Base-by-base conservation (phyloP, 2,888 invertebrate species). In the Chironomus riparius region DNA sequence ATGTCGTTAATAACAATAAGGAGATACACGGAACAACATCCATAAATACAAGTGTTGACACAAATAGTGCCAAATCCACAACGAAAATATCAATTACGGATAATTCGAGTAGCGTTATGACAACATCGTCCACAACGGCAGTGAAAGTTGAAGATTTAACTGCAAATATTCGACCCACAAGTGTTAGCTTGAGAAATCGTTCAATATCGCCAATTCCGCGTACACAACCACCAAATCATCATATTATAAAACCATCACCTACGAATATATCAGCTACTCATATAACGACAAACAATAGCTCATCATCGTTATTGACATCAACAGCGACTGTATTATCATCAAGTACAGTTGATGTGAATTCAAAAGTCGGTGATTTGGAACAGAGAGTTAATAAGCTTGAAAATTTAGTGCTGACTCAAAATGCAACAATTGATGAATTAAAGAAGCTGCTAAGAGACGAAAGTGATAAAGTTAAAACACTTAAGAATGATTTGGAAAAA, bases 401-500 rank as follows among this genome's bases (percentile, higher is more conserved):
- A 78, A 76, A 78, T 15, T 78, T 81, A 74, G 82, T 84, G 76
- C 80, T 81, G 76, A 72, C 80, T 28, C 84, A 84, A 77, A 87
- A 86, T 78, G 85, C 87, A 48, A 87, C 88, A 78, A 87, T 92
- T 77, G 89, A 90, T 77, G 90, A 91, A 70, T 83, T 92, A 78
- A 85, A 86, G 77, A 85, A 84, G 50, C 87, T 88, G 80, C 82
- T 92, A 74, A 86, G 87, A 70, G 84, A 87, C 70, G 92, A 92
- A 82, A 85, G 86, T 1, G 90, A 90, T 78, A 87, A 88, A 81
- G 86, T 91, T 56, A 86, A 86, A 79, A 83, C 88, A 77, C 81
- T 92, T 78, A 90, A 91, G 79, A 85, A 86, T 65, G 89, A 91
- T 82, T 82, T 91, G 76, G 90, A 91, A 79, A 91, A 90, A 82